phyloP scores from a whole-genome alignment of 2,888 invertebrate species.

The Hoplodrina blanda region DNA sequence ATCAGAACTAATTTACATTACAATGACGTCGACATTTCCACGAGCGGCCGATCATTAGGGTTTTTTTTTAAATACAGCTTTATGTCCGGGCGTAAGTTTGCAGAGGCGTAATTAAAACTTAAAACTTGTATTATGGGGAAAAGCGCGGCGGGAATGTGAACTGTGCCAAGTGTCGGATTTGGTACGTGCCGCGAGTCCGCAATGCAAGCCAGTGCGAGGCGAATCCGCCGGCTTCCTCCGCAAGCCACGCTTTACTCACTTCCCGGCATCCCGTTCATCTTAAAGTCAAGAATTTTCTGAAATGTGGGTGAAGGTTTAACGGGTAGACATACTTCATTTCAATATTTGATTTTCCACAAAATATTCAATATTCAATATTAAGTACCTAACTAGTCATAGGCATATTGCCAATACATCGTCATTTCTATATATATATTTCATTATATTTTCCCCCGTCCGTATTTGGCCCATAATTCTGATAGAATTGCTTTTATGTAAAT shows the following conservation, averaged over 20 bases:
- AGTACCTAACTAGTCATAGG: neutral
- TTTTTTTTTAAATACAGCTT: slow-evolving; percentile 68
- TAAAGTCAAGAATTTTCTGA: slow-evolving; percentile 64
- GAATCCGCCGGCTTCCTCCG: slow-evolving; percentile 37
- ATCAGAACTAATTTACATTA: slow-evolving; percentile 69
- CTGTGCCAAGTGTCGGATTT: slow-evolving; percentile 88
- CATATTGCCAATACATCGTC: slow-evolving; percentile 28
- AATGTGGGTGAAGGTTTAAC: slow-evolving; percentile 53
- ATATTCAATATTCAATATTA: slow-evolving; percentile 17
- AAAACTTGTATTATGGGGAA: slow-evolving; percentile 84
- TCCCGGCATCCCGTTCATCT: slow-evolving; percentile 71
- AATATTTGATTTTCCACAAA: slow-evolving; percentile 39
- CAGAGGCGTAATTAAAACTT: slow-evolving; percentile 87
- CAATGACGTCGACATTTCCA: slow-evolving; percentile 61
- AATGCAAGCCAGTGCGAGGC: slow-evolving; percentile 74
- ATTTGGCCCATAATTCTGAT: neutral
- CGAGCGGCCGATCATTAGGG: slow-evolving; percentile 65
- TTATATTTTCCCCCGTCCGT: slow-evolving; percentile 12
- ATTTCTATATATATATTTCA: neutral
- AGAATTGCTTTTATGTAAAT: neutral
- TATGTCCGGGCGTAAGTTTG: slow-evolving; percentile 72
- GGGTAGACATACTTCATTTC: slow-evolving; percentile 29
- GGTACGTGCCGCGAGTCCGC: slow-evolving; percentile 83
- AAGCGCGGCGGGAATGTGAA: slow-evolving; percentile 79
- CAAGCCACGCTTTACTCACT: slow-evolving; percentile 57